phyloP scores from a whole-genome alignment of 2,797 vertebrate species.

The Spinus pinus region DNA sequence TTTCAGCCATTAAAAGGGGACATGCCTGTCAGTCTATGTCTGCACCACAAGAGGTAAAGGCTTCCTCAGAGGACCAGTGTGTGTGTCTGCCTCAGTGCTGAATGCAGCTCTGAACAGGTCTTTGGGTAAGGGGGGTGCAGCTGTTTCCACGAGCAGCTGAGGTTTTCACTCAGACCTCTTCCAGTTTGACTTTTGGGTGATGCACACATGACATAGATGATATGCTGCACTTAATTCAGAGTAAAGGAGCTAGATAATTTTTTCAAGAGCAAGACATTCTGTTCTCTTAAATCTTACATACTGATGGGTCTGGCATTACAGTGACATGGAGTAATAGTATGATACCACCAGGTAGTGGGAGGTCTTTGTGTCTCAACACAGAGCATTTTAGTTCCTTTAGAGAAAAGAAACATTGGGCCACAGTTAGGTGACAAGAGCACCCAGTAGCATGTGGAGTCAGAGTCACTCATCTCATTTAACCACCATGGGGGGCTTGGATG shows the following conservation, averaged over 20 bases:
- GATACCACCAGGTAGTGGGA: not conserved
- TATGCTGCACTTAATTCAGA: not conserved
- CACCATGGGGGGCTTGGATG: not conserved
- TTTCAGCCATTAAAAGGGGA: not conserved
- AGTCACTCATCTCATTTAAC: not conserved
- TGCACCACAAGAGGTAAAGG: not conserved
- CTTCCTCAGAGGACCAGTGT: not conserved
- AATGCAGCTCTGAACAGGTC: not conserved
- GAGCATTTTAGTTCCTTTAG: not conserved
- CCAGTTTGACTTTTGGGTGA: not conserved
- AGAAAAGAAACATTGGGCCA: not conserved
- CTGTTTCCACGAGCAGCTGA: not conserved
- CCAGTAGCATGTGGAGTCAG: not conserved
- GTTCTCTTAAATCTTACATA: not conserved
- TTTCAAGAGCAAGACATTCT: not conserved
- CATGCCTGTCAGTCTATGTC: not conserved
- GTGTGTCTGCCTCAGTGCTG: not conserved
- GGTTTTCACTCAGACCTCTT: not conserved
- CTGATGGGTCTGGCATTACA: not conserved
- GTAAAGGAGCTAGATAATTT: not conserved
- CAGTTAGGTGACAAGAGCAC: not conserved
- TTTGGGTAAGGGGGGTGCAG: not conserved
- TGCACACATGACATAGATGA: fast-evolving
- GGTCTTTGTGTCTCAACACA: not conserved
- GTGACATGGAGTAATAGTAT: not conserved